Evolutionary conservation across 2,113 vertebrate genomes (phyloP), one percentile per base, ranked within the genome.

Genomic region (Poecilia latipinna): DNA sequence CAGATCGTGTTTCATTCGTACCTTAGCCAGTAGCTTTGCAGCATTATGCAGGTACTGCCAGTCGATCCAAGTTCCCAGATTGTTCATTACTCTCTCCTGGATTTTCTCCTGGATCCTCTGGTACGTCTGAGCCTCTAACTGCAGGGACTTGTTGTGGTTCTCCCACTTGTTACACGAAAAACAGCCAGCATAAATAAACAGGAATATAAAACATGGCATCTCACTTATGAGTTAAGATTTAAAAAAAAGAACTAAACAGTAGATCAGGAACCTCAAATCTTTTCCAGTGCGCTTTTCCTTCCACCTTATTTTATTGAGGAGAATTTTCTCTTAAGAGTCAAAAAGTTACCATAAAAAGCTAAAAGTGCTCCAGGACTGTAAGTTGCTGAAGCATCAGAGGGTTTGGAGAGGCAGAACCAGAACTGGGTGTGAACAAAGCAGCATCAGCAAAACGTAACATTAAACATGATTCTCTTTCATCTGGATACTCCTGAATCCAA

Each of bases 31-130:
- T 65, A 99, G 95, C 92, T 97, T 98, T 91, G 98, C 97, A 93
- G 98, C 98, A 17, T 99, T 99, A 91, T 99, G 98, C 82, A 99
- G 94, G 90, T 99, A 99, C 92, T 99, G 98, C 98, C 98, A 99
- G 92, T 99, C 98, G 66, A 99, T 99, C 98, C 98, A 99, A 0
- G 98, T 99, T 65, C 98, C 98, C 91, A 99, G 92, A 91, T 99
- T 99, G 92, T 99, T 99, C 98, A 99, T 99, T 82, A 99, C 98
- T 79, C 98, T 94, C 90, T 99, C 98, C 81, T 99, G 98, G 87
- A 99, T 99, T 94, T 99, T 99, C 91, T 99, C 98, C 88, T 99
- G 98, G 89, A 99, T 99, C 87, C 97, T 95, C 92, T 99, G 97
- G 92, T 98, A 99, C 0, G 98, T 99, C 93, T 99, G 98, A 80